Base-by-base conservation (phyloP, 2,888 invertebrate species). In the Apamea epomidion region DNA sequence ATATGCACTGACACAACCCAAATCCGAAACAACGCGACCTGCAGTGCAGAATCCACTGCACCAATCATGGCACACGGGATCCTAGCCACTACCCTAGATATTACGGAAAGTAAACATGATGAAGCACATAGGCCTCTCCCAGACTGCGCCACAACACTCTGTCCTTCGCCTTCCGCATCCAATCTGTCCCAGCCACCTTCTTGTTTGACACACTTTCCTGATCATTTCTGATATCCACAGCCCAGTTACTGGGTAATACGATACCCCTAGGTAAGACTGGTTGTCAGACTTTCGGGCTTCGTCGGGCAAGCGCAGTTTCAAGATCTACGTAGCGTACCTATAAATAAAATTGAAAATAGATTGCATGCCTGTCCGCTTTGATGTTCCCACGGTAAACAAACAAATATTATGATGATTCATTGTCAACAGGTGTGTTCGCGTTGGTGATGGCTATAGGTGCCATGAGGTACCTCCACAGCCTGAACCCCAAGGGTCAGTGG, bases 401-500 rank as follows among this genome's bases (percentile, higher is more conserved):
- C 4, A 32, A 54, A 82, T 69, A 48, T 51, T 54, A 65, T 37
- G 25, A 76, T 58, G n/a, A 25, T 54, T 67, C 96, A 84, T 97
- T 90, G 70, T 69, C 64, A 64, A 81, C 76, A 98, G 99, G 99
- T 92, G 99, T 99, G 5, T 99, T 99, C 96, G 99, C 98, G 1
- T 97, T 99, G 69, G 94, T 99, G 83, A 98, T 99, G 96, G 99
- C 99, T 0, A 98, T 99, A 67, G 99, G 98, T 3, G 97, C 98
- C 1, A 95, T 99, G 80, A 98, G 98, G 92, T 99, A 99, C 94
- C 95, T 99, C 62, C 99, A 99, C 95, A 98, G 98, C 51, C 97
- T 99, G 91, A 97, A 99, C 91, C 98, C 99, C 0, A 98, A 98
- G 92, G 98, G 98, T 0, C 99, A 99, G 93, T 99, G 99, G 97